Base-by-base conservation (phyloP, 2,113 vertebrate genomes). In the Erpornis zantholeuca region DNA sequence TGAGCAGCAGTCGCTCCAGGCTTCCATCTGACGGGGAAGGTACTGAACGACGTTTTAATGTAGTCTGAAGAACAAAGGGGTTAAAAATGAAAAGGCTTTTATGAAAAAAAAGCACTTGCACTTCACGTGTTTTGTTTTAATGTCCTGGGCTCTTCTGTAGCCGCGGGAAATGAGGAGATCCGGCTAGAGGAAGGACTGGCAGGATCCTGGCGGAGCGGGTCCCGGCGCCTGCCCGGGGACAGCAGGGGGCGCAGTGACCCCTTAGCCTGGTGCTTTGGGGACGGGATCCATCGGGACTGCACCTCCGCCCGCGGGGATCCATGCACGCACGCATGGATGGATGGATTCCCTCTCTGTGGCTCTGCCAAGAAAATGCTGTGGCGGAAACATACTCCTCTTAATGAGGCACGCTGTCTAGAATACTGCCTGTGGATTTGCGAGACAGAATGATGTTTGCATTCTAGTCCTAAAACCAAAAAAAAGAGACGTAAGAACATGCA, bases 221-320 rank as follows among this genome's bases (percentile, higher is more conserved):
- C 5, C 19, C 15, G 13, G 20, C 38, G n/a, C 17, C 13, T n/a
- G 25, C 31, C 36, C 40, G n/a, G 6, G 15, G 79, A 61, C 97
- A 92, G 88, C 71, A 97, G 96, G 18, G 94, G 93, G 94, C 65
- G 97, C 83, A 86, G 77, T 57, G 75, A 94, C 89, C 65, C 93
- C 68, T 94, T 8, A 2, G 35, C 78, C 35, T 24, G 40, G 5
- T 17, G 35, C 9, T 50, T 4, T 21, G 7, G 61, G 63, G 45
- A 8, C 7, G 3, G 21, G 16, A 14, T 15, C 29, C 28, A 4
- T 7, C 27, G 61, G 24, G 24, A 29, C 11, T 18, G 38, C 12
- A 10, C 11, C 13, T 65, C 63, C 42, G 24, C 15, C 36, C 72
- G n/a, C 19, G 15, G 17, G 49, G 11, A 53, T 53, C 18, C 11